Evolutionary conservation across 2,797 vertebrate genomes (phyloP).

Genomic region (Pogoniulus pusillus): DNA sequence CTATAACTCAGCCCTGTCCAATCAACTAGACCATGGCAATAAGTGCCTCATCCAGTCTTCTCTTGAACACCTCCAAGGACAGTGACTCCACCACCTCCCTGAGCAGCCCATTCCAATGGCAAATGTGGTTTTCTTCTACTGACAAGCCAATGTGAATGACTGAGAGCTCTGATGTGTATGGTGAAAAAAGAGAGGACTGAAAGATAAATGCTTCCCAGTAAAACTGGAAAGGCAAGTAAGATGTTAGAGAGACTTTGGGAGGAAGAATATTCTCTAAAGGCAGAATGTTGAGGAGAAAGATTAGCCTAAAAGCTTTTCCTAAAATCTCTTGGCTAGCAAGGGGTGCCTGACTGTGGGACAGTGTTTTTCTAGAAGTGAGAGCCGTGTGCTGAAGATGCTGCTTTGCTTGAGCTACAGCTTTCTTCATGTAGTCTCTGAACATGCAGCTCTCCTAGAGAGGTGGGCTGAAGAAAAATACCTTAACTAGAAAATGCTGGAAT

Average conservation of each 20-base stretch:
- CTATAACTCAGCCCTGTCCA: too few relatives aligned
- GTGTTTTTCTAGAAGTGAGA: accelerated
- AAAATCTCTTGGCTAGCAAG: background rate
- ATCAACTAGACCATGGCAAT: too few relatives aligned
- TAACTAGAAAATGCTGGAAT: background rate
- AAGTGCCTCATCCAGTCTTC: too few relatives aligned
- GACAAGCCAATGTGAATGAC: background rate
- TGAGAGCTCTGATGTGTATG: background rate
- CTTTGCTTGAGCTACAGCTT: background rate
- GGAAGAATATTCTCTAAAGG: background rate
- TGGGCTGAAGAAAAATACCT: background rate
- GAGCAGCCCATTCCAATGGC: too few relatives aligned
- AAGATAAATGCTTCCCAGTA: background rate
- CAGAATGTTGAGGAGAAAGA: accelerated
- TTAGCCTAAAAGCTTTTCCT: background rate
- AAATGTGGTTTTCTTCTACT: background rate
- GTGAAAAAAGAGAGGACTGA: background rate
- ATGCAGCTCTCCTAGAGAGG: background rate
- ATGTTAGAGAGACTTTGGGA: background rate
- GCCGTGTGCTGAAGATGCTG: background rate
- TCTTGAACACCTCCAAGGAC: too few relatives aligned
- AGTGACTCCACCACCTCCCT: too few relatives aligned
- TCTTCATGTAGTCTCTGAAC: background rate
- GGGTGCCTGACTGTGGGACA: background rate
- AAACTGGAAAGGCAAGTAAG: background rate